Conservation (phyloP, 2,113 vertebrate genomes). For the Archocentrus centrarchus region DNA sequence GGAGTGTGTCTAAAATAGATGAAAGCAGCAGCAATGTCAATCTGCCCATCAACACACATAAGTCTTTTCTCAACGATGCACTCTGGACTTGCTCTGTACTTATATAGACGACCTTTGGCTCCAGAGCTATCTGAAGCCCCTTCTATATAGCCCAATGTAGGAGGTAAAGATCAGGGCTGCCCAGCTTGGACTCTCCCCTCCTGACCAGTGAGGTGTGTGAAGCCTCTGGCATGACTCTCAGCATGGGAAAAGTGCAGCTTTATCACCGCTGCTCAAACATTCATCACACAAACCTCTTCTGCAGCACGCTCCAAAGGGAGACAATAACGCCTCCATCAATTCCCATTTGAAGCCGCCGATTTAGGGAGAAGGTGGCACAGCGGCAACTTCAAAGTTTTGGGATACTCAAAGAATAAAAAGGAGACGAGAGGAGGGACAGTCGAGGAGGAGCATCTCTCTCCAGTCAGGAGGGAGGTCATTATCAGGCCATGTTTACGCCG, state of each 20-base stretch:
- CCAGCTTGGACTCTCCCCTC: conserved; percentile 53
- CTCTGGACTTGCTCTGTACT: conserved; percentile 35
- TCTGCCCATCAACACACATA: conserved; percentile 8
- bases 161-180: conserved; percentile 64
- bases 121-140: conserved; percentile 57
- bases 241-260: conserved; percentile 72
- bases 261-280: conserved; percentile 76
- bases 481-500: conserved; percentile 71
- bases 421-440: conserved; percentile 42
- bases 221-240: conserved; percentile 79
- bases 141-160: conserved; percentile 49
- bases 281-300: conserved; percentile 72
- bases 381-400: conserved; percentile 75
- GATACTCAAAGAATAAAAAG: conserved; percentile 42
- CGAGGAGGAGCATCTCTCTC: conserved; percentile 52
- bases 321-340: conserved; percentile 61
- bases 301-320: conserved; percentile 66
- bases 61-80: conserved; percentile 28
- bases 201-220: conserved; percentile 57
- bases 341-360: conserved; percentile 72
- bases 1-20: conserved; percentile 9
- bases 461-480: conserved; percentile 83
- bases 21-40: conserved; percentile 4
- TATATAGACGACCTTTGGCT: conserved; percentile 56
- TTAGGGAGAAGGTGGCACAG: conserved; percentile 72